These are phyloP conservation scores for Myotis planiceps DNA, from an alignment of 2,797 vertebrate species.

Conservation along the genomic window DNA sequence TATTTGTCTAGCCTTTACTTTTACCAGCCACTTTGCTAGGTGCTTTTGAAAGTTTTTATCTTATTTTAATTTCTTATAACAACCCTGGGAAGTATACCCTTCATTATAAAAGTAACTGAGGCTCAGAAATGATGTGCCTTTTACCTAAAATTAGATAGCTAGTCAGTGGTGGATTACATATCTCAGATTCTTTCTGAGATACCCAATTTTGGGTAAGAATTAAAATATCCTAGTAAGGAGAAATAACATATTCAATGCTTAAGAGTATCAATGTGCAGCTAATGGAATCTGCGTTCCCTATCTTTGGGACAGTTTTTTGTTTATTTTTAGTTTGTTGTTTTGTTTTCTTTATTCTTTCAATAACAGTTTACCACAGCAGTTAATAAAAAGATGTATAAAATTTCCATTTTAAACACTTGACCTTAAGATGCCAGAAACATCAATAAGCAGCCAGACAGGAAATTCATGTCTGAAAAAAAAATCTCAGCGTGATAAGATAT, in stretches of 20 bases:
- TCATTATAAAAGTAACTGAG: background rate
- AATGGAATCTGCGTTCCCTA: background rate
- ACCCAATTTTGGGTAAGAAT: background rate
- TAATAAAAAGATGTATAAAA: slow-evolving; percentile 18
- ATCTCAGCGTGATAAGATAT: slow-evolving; percentile 51
- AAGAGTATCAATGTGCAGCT: background rate
- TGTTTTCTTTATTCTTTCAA: background rate
- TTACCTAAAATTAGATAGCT: background rate
- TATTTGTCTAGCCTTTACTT: background rate
- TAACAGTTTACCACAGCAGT: background rate
- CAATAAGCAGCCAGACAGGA: slow-evolving; percentile 53
- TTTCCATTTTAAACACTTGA: slow-evolving; percentile 47
- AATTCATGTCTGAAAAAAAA: slow-evolving; percentile 67
- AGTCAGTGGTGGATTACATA: background rate
- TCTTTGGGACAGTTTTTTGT: background rate
- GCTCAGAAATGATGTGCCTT: background rate
- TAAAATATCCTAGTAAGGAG: background rate
- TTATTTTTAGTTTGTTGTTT: background rate
- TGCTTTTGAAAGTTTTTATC: background rate
- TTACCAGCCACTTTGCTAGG: background rate
- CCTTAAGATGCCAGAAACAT: slow-evolving; percentile 37
- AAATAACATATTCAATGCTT: background rate
- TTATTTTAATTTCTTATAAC: background rate
- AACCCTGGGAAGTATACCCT: background rate
- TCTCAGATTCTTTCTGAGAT: background rate